Evolutionary conservation across 2,888 invertebrate species (phyloP).

Genomic region (Eupithecia abbreviata): DNA sequence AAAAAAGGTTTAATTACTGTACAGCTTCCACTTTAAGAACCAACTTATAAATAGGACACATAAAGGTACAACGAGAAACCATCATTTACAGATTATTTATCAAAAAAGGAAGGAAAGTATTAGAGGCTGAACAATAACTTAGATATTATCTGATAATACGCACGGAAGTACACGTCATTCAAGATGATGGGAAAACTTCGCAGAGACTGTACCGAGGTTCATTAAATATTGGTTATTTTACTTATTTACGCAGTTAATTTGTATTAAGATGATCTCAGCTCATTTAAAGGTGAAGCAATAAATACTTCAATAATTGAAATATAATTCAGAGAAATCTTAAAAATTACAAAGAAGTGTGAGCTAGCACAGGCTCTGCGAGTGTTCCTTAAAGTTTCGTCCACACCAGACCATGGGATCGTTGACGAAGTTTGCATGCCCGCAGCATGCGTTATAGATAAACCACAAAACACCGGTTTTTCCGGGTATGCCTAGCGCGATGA

Average conservation of each 20-base stretch:
- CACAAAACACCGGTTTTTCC: neutral
- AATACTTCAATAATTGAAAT: neutral
- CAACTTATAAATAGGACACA: no score
- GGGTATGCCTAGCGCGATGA: neutral
- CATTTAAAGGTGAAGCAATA: neutral
- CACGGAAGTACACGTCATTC: slow-evolving; percentile 2
- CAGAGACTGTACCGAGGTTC: neutral
- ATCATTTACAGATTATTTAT: no score
- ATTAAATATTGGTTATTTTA: neutral
- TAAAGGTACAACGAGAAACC: no score
- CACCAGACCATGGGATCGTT: neutral
- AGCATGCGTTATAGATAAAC: neutral
- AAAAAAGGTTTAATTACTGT: no score
- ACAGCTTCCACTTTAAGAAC: no score
- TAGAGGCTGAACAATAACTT: neutral
- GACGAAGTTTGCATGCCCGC: neutral
- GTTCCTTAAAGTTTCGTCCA: neutral
- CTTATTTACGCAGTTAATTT: neutral
- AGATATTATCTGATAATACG: neutral
- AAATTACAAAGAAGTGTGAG: no score
- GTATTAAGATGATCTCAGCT: neutral
- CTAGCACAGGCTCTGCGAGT: neutral
- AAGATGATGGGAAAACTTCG: neutral
- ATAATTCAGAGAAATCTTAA: no score
- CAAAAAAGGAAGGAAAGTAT: no score